Evolutionary conservation across 2,888 invertebrate genomes (phyloP), one percentile per base, ranked within the genome.

Genomic region (Cephonodes hylas): DNA sequence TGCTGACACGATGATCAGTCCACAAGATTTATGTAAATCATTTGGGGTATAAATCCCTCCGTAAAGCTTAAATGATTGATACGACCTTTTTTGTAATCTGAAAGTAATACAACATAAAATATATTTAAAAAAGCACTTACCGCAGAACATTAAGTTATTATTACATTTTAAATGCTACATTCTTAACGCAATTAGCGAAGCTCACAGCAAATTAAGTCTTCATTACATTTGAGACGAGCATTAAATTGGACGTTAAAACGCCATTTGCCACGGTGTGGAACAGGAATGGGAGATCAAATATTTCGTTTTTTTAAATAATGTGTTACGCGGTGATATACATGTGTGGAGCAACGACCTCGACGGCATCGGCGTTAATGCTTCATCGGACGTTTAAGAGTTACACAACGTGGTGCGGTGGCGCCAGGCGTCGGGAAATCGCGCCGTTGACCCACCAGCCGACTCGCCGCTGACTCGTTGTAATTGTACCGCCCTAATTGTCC

Each of bases 401-500:
- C 91, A 89, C 89, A 90, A 91, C 84, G 75, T 74, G 68, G 75
- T 72, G 66, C 69, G 76, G 69, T 85, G 90, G 91, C 91, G 91
- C 91, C 90, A 85, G 83, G 80, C 85, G 79, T 80, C 88, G 89
- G 88, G 87, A 86, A 89, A 89, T 85, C 84, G 88, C 86, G 84
- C 78, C 81, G 85, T 78, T 90, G 91, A 91, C 91, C 91, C 87
- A 90, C 82, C 89, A 85, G 38, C 38, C 38, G 38, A 38, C 38
- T 85, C 83, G 83, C 76, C 72, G 76, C 70, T 80, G 80, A 83
- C 84, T 84, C 80, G 83, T 79, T 80, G 84, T 89, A 87, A 90
- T 91, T 89, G 88, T 87, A 79, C 79, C 86, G 91, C 84, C 89
- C 91, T 89, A 88, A 88, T 90, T 90, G 88, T 86, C 74, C 78